Base-by-base conservation (phyloP, 2,797 vertebrate genomes). In the Buceros bicornis region DNA sequence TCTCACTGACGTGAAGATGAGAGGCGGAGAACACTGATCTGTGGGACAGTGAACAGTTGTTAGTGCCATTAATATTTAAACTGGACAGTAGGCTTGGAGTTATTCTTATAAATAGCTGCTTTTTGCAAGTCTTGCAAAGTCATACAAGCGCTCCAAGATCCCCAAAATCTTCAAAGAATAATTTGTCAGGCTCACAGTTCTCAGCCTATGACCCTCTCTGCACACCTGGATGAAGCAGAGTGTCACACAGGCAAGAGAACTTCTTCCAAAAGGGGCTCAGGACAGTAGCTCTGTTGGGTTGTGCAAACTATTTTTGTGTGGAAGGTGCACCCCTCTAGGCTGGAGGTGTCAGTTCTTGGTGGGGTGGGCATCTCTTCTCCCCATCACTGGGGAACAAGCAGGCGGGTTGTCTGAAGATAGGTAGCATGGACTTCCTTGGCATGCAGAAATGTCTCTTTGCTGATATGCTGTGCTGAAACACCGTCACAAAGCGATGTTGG, bases 31-130 rank as follows among this genome's bases (percentile, higher is more conserved):
- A 33, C 25, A 5, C 54, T 82, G 73, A 53, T 89, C 74, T 87
- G 35, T 80, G 74, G 64, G 78, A 70, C 35, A 82, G 51, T 16
- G 66, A 87, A 33, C 51, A 66, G 28, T 90, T 87, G 60, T 31
- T 87, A 93, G 87, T 73, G 40, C 57, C 60, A 53, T 94, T 90
- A 93, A 90, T 83, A 87, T 89, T 96, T 94, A 66, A 94, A 89
- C 40, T 84, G 73, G 83, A 42, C 77, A 53, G 56, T 72, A 77
- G 1, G 14, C 66, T 93, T 93, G 57, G 54, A 53, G 40, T n/a
- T 88, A 58, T 74, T 86, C 51, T 92, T 95, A 84, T 76, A 93
- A 95, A 82, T 40, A 89, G 60, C 45, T 94, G 60, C 58, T 80
- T 43, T 93, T 82, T 92, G 47, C 43, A 93, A 83, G 54, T 33